Evolutionary conservation across 2,113 vertebrate species (phyloP).

Genomic region (Terrapene triunguis): DNA sequence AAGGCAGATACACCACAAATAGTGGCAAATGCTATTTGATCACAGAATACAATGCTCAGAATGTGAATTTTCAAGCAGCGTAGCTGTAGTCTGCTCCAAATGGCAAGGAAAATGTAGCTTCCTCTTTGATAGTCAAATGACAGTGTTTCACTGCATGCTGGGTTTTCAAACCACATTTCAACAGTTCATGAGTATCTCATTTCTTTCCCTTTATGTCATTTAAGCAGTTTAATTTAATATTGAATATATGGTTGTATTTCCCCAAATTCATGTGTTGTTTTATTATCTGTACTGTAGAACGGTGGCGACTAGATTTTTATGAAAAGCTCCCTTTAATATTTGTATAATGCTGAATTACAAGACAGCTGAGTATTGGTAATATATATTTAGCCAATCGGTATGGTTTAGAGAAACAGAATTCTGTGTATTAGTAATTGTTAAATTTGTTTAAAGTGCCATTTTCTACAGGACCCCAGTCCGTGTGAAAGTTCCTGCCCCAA

Average conservation of each 20-base stretch:
- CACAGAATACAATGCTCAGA: neutral
- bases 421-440: neutral
- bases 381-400: neutral
- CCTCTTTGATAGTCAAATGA: neutral
- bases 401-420: neutral
- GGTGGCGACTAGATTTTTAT: neutral
- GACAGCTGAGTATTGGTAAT: neutral
- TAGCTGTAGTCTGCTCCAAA: neutral
- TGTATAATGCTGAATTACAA: neutral
- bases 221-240: neutral
- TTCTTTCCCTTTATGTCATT: neutral
- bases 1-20: neutral
- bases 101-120: neutral
- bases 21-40: neutral
- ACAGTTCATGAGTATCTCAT: neutral
- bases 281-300: neutral
- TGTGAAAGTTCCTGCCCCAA: neutral
- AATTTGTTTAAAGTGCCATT: neutral
- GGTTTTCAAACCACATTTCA: neutral
- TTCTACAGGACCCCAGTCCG: neutral
- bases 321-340: neutral
- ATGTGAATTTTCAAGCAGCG: neutral
- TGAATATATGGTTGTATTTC: neutral
- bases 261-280: neutral
- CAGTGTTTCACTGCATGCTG: neutral